phyloP scores from a whole-genome alignment of 2,888 invertebrate species.

The Drosophila robusta region DNA sequence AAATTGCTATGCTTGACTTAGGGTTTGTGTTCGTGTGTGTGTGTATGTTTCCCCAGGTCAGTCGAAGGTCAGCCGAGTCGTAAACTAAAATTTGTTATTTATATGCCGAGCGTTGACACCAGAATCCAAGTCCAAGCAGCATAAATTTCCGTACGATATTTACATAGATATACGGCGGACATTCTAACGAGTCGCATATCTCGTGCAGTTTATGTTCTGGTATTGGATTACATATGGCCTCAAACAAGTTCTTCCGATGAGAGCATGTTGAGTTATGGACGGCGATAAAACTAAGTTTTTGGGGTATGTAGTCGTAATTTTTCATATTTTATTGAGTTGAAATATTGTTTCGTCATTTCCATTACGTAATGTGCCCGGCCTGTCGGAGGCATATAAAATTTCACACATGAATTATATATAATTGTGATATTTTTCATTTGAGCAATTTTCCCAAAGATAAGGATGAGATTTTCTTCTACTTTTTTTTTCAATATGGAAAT shows the following conservation, averaged over 20 bases:
- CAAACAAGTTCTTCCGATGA: constrained; percentile 42
- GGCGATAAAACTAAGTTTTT: constrained; percentile 61
- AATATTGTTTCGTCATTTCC: constrained; percentile 72
- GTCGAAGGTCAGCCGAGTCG: constrained; percentile 68
- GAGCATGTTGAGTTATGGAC: constrained; percentile 61
- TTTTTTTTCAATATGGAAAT: constrained; percentile 31
- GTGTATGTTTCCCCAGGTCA: constrained; percentile 45
- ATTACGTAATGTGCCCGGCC: constrained; percentile 48
- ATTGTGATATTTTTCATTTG: constrained; percentile 32
- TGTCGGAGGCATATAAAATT: constrained; percentile 23
- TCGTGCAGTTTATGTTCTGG: constrained; percentile 73
- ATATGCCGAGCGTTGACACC: constrained; percentile 55
- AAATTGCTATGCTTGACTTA: constrained; percentile 32
- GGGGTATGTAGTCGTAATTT: constrained; percentile 46
- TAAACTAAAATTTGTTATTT: constrained; percentile 75
- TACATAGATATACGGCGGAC: constrained; percentile 44
- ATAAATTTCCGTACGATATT: constrained; percentile 66
- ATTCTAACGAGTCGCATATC: constrained; percentile 61
- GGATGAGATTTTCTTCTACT: constrained; percentile 1
- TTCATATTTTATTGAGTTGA: constrained; percentile 70
- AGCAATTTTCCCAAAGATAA: constrained; percentile 19
- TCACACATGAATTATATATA: constrained; percentile 63
- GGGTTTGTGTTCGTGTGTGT: not conserved
- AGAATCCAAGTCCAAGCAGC: constrained; percentile 53
- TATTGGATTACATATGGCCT: constrained; percentile 59